Evolutionary conservation across 2,888 invertebrate species (phyloP), one percentile per base, ranked within the genome.

Genomic region (Rhopalosiphum nymphaeae): DNA sequence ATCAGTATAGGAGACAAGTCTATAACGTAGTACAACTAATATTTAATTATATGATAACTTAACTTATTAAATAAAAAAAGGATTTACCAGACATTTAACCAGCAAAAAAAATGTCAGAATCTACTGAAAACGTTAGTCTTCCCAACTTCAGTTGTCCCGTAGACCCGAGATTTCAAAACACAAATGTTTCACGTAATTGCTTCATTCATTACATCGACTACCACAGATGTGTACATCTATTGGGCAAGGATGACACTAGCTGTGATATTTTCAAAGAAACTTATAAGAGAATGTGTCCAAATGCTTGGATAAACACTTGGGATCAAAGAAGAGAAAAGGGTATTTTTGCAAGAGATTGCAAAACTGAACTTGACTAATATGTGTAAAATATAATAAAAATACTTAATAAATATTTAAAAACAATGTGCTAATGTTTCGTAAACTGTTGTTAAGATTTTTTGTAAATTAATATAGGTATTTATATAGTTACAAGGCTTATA

Each of bases 251-350:
- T 57, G 98, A 98, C 96, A 97, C 97, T 95, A 98, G 98, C 10
- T 99, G 99, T 96, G 96, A 98, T 95, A 99, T 98, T 96, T 99
- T 99, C 97, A 97, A 98, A 96, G 97, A 97, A 95, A 97, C 97
- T n/a, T 99, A 97, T 96, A 96, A 96, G 94, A 97, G 98, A 1
- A 96, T 99, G 94, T 99, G 99, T 96, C 99, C 99, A 95, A 97
- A 97, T 95, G 97, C 97, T 93, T 99, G 99, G 99, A 96, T 97
- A 89, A 98, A 98, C 95, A 98, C 97, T 95, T 99, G 99, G 99
- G 97, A 98, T 96, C 97, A 96, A 67, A 98, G 99, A 96, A 96
- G 97, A 95, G 97, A 96, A 7, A 97, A 97, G 94, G 98, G 98
- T 94, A 97, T 96, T 95, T 99, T 99, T 96, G 97, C 98, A 25